phyloP scores from a whole-genome alignment of 2,888 invertebrate genomes.

The Brachynemurus nebulosus region DNA sequence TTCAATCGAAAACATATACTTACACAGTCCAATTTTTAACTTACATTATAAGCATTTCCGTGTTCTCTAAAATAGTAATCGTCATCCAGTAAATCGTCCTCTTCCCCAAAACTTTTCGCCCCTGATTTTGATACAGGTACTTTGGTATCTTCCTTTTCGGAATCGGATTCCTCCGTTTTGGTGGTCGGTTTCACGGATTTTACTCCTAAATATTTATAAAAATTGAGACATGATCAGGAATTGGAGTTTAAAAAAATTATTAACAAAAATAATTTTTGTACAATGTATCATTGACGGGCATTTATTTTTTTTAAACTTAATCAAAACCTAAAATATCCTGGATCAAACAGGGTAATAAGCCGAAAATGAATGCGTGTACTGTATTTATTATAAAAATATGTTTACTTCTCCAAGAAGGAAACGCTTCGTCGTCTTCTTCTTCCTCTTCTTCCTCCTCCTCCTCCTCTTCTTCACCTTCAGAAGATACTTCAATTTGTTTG shows the following conservation, averaged over 20 bases:
- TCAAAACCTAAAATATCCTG: too few relatives aligned
- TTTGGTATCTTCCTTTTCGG: conserved; percentile 17
- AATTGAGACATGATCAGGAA: too few relatives aligned
- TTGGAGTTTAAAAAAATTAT: background rate
- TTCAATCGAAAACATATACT: too few relatives aligned
- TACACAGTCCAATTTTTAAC: too few relatives aligned
- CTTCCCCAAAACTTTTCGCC: conserved; percentile 29
- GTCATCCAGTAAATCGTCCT: conserved; percentile 36
- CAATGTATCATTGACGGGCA: too few relatives aligned
- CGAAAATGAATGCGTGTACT: too few relatives aligned
- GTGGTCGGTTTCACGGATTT: conserved; percentile 18
- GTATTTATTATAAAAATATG: too few relatives aligned
- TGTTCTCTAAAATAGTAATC: conserved; percentile 30
- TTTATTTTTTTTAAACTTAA: too few relatives aligned
- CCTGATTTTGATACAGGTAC: conserved; percentile 18
- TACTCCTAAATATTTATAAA: too few relatives aligned
- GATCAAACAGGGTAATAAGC: too few relatives aligned
- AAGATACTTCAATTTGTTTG: conserved; percentile 32
- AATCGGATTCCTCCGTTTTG: conserved; percentile 8
- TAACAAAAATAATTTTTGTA: background rate
- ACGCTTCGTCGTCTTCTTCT: conserved; percentile 20
- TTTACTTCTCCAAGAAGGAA: conserved; percentile 31
- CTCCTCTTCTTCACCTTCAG: conserved; percentile 36
- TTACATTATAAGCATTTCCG: conserved; percentile 26
- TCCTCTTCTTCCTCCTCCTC: conserved; percentile 24